Evolutionary conservation across 1,140 invertebrate genomes (phyloP).

Genomic region (Conopomorpha cramerella): DNA sequence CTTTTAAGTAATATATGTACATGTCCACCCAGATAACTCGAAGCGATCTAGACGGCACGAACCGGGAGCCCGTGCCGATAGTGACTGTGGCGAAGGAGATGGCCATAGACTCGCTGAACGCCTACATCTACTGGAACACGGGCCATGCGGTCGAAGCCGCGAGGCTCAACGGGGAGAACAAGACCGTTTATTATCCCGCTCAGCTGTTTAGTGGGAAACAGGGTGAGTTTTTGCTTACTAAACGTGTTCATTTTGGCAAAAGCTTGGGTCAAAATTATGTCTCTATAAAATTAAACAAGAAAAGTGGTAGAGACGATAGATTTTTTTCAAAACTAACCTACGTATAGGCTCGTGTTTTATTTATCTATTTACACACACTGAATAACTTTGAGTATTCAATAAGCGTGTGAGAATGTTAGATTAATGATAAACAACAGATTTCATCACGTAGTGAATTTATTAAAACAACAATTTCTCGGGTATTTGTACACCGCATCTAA

Average conservation of each 20-base stretch:
- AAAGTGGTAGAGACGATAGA: too few species aligned
- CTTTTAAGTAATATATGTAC: not conserved
- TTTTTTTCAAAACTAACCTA: too few species aligned
- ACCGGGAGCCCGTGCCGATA: conserved; percentile 75
- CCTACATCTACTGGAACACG: conserved; percentile 88
- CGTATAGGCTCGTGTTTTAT: too few species aligned
- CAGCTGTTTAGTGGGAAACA: conserved; percentile 79
- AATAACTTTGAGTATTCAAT: too few species aligned
- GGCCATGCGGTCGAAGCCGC: conserved; percentile 79
- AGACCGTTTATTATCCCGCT: conserved; percentile 72
- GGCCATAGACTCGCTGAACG: conserved; percentile 79
- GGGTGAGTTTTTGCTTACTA: conserved; percentile 44
- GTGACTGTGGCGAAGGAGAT: conserved; percentile 79
- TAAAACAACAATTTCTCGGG: too few species aligned
- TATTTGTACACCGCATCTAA: too few species aligned
- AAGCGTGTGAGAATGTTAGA: too few species aligned
- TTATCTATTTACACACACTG: too few species aligned
- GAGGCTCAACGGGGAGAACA: conserved; percentile 77
- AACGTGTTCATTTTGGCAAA: not conserved
- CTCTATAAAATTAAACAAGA: too few species aligned
- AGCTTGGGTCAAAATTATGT: not conserved
- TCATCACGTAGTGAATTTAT: too few species aligned
- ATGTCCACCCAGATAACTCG: conserved; percentile 28
- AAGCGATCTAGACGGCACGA: conserved; percentile 41
- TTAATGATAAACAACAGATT: too few species aligned